phyloP scores from a whole-genome alignment of 2,113 vertebrate genomes.

The Pitta sordida region DNA sequence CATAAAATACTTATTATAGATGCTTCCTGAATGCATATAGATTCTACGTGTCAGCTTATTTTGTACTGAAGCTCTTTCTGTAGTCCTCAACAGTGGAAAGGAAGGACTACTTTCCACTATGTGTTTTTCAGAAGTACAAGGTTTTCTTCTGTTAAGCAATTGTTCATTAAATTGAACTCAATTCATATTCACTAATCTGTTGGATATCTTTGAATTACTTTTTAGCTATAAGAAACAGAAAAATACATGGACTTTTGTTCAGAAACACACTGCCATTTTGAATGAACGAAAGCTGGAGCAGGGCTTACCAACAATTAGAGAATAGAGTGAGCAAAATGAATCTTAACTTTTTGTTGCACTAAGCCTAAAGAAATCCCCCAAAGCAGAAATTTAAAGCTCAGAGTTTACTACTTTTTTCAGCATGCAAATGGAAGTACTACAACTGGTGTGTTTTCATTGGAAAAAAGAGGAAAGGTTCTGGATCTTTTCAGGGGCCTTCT shows the following conservation, averaged over 20 bases:
- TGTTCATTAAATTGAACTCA: constrained; percentile 14
- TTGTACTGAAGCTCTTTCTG: neutral
- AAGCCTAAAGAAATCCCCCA: neutral
- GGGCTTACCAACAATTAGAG: neutral
- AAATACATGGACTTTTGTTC: neutral
- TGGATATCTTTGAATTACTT: constrained; percentile 9
- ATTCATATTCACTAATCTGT: neutral
- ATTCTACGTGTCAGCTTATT: neutral
- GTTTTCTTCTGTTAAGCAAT: neutral
- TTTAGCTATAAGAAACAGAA: neutral
- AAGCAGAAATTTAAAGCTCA: neutral
- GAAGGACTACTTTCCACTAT: neutral
- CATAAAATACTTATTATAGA: neutral
- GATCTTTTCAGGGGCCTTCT: neutral
- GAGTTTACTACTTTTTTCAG: neutral
- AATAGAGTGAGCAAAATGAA: neutral
- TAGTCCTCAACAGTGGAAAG: neutral
- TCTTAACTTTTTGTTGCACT: neutral
- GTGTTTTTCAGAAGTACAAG: neutral
- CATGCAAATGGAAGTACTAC: neutral
- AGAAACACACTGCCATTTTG: neutral
- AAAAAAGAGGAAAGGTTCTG: neutral
- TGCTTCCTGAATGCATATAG: neutral
- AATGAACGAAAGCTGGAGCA: neutral
- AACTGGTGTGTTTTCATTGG: neutral